Conservation (phyloP, 2,113 vertebrate genomes). For the Hippocampus barbouri region DNA sequence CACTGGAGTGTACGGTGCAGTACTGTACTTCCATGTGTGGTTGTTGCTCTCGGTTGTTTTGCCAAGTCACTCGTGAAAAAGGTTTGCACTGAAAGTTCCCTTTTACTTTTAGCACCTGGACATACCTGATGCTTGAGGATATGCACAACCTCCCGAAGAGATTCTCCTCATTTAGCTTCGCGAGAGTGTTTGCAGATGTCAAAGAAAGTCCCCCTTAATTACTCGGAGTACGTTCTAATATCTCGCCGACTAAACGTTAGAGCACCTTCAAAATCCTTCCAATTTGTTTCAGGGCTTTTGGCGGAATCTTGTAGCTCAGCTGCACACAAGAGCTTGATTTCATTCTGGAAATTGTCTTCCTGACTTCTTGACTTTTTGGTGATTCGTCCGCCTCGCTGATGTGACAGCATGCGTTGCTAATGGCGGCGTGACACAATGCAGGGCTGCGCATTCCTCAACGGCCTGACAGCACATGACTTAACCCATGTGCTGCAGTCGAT, state of each 20-base stretch:
- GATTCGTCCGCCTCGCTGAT: constrained; percentile 35
- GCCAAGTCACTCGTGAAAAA: constrained; percentile 33
- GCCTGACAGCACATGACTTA: constrained; percentile 41
- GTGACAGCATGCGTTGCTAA: constrained; percentile 48
- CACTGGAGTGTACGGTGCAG: neutral
- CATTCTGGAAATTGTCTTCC: neutral
- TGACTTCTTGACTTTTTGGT: constrained; percentile 21
- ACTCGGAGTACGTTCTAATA: constrained; percentile 38
- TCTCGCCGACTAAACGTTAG: constrained; percentile 17
- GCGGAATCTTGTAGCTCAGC: constrained; percentile 1
- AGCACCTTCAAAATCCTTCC: constrained; percentile 16
- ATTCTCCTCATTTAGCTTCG: constrained; percentile 18
- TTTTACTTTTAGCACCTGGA: constrained; percentile 20
- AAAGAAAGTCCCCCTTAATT: constrained; percentile 32
- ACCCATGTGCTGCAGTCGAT: too few species aligned
- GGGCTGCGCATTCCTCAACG: constrained; percentile 43
- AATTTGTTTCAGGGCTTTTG: constrained; percentile 21
- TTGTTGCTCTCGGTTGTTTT: constrained; percentile 9
- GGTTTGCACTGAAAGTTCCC: constrained; percentile 14
- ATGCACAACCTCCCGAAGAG: constrained; percentile 38
- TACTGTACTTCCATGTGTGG: constrained; percentile 23
- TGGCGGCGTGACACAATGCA: constrained; percentile 45
- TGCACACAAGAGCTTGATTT: neutral
- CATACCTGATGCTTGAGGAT: constrained; percentile 34
- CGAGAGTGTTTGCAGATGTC: constrained; percentile 57